These are phyloP conservation scores for Leucosticte australis DNA, from an alignment of 2,113 vertebrate species.

Conservation along the genomic window DNA sequence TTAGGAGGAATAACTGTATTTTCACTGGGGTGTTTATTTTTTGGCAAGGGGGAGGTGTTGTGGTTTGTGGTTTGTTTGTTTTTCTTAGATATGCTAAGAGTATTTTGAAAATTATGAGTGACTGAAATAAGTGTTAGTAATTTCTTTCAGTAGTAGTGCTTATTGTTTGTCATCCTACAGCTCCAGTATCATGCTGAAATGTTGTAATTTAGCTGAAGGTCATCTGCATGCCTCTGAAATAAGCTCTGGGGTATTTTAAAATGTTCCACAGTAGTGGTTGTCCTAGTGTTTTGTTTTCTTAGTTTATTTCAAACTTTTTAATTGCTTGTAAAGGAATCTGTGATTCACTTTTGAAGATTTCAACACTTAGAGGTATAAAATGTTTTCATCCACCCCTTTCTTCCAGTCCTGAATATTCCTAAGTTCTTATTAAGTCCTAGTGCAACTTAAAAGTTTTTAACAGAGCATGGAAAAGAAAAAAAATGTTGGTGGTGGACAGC, in stretches of 20 bases:
- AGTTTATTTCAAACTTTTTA: neutral
- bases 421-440: neutral
- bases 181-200: neutral
- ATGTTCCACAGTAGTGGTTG: neutral
- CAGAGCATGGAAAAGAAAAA: neutral
- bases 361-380: neutral
- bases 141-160: neutral
- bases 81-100: neutral
- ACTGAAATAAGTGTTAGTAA: neutral
- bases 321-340: neutral
- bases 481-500: neutral
- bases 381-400: neutral
- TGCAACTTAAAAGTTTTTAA: neutral
- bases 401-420: neutral
- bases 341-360: neutral
- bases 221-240: neutral
- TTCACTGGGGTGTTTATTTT: neutral
- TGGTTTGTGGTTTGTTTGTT: neutral
- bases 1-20: neutral
- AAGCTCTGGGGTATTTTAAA: neutral
- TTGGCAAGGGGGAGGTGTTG: rapidly evolving
- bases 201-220: neutral
- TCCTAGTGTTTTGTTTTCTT: neutral
- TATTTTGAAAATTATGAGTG: neutral
- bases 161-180: neutral